A percentile compares a stretch with the other conserved stretches of the same genome.
These are phyloP conservation scores for Branchellion lobata DNA, from an alignment of 2,888 invertebrate species.

Conservation along the genomic window DNA sequence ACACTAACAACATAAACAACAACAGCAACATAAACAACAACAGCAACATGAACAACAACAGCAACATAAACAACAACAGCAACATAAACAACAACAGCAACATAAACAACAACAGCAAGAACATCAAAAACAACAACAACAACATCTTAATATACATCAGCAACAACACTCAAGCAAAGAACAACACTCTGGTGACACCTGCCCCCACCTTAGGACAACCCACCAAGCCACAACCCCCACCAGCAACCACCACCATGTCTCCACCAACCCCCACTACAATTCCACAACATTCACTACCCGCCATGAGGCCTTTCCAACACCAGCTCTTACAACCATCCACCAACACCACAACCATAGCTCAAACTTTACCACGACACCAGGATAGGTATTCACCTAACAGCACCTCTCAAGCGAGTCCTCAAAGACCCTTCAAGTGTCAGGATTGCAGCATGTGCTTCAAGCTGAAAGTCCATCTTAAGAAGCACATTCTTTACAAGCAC, in stretches of 20 bases:
- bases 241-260: no score
- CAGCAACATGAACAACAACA: background rate
- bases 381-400: background rate
- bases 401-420: background rate
- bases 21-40: no score
- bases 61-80: background rate
- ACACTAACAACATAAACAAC: background rate
- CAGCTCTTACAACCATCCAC: background rate
- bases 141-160: no score
- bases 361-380: background rate
- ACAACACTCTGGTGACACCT: no score
- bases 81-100: no score
- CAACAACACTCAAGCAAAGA: no score
- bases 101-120: no score
- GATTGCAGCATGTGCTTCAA: slow-evolving; percentile 52
- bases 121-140: no score
- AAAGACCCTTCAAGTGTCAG: slow-evolving; percentile 50
- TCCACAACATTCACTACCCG: background rate
- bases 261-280: no score
- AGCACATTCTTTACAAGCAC: slow-evolving; percentile 51
- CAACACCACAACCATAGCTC: background rate
- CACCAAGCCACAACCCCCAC: background rate
- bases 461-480: slow-evolving; percentile 53
- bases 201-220: background rate
- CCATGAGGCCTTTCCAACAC: background rate